Evolutionary conservation across 2,797 vertebrate genomes (phyloP), one percentile per base, ranked within the genome.

Genomic region (Pampus argenteus): DNA sequence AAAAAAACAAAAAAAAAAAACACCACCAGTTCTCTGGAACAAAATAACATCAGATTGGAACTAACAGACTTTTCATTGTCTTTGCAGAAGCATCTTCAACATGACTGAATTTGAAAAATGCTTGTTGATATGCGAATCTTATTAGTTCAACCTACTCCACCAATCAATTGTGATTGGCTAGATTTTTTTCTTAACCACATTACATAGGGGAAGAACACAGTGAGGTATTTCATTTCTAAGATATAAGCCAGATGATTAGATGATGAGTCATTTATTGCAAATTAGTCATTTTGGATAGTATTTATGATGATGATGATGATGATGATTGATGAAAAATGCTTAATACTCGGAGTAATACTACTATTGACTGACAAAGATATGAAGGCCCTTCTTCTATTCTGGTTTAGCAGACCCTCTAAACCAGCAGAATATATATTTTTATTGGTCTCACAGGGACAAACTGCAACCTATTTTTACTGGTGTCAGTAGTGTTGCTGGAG

Each of bases 251-350:
- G 40, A n/a, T 58, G 73, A 74, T 80, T 62, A 78, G 60, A 77
- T 58, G 38, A 72, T 81, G 73, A 83, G 57, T 82, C 61, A 84
- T 76, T 65, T 59, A 56, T 70, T 79, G 66, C 52, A 13, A 45
- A 79, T 82, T 74, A 76, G 66, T 79, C 71, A 79, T 76, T 79
- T 75, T 71, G 72, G 20, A 70, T 69, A 72, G 63, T 29, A 76
- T 78, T 75, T 64, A 64, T 34, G 14, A 59, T 55, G 58, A 66
- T 79, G n/a, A n/a, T 65, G 71, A 72, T 66, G 67, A 79, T n/a
- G n/a, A n/a, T 55, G 58, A 66, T 79, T 65, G 71, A 72, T 66
- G 67, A 79, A 85, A 85, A 85, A 74, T 48, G 42, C 4, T 70
- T 74, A 50, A 61, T 61, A 79, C 40, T 59, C 40, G 40, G 34